phyloP scores from a whole-genome alignment of 2,797 vertebrate genomes.

The Ispidina picta region DNA sequence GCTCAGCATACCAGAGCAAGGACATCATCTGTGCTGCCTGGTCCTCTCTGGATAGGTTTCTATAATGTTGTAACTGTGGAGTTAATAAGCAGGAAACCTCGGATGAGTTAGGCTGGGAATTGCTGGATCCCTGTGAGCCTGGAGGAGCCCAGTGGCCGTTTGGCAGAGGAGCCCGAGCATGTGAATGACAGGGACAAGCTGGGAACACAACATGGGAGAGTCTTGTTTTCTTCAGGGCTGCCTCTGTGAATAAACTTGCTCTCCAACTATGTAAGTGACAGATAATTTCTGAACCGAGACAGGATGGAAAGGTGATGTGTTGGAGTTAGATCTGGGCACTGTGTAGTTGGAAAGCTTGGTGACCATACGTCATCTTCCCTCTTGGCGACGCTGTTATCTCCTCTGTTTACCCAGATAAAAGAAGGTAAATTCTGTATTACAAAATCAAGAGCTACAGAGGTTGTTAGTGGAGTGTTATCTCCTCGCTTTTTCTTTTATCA shows the following conservation, averaged over 20 bases:
- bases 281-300: neutral
- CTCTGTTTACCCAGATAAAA: constrained; percentile 30
- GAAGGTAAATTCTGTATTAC: constrained; percentile 43
- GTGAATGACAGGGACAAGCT: neutral
- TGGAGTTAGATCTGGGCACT: neutral
- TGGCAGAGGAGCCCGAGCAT: neutral
- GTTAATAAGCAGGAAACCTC: neutral
- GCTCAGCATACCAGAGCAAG: constrained; percentile 42
- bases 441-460: constrained; percentile 36
- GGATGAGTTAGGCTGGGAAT: neutral
- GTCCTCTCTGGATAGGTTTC: neutral
- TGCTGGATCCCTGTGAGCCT: neutral
- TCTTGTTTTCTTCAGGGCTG: neutral
- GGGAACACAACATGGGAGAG: fast-evolving
- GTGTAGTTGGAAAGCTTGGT: neutral
- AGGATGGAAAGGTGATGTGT: neutral
- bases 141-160: fast-evolving
- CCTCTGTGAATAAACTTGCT: neutral
- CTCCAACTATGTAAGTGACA: neutral
- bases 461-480: constrained; percentile 24
- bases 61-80: neutral
- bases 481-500: neutral
- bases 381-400: neutral
- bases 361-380: neutral
- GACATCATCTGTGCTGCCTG: constrained; percentile 55